Base-by-base conservation (phyloP, 2,888 invertebrate species). In the Mimachlamys varia region DNA sequence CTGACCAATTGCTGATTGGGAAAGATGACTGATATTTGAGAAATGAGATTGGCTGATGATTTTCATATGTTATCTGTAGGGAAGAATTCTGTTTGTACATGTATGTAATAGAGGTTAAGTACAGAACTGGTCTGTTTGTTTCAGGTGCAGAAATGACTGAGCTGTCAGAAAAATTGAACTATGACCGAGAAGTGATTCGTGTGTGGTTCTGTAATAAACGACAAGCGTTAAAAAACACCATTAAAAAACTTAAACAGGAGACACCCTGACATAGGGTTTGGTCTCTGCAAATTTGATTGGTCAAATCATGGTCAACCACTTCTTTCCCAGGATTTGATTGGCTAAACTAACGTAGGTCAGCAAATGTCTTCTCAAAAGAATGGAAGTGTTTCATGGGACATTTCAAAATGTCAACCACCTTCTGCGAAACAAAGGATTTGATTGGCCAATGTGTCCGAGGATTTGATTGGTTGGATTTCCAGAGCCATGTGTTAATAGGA, bases 181-280 rank as follows among this genome's bases (percentile, higher is more conserved):
- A 99, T 97, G 99, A 99, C 96, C 97, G 99, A 90, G 99, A 99
- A 97, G 99, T 99, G 90, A 99, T 99, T 96, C 97, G 99, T 97
- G 99, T 99, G 97, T 99, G 99, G 99, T 99, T 99, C 97, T 99
- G 99, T 97, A 99, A 99, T 97, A 99, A 99, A 97, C 98, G 99
- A 90, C 99, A 99, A 97, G 99, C 99, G 0, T 97, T 99, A 94
- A 99, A 99, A 97, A 99, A 99, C 97, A 99, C 99, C n/a, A 99
- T 99, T 58, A 97, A 97, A 92, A 96, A 96, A 93, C 93, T 96
- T 88, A 96, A 96, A 91, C 96, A 96, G 89, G 95, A 95, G 89
- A 93, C 93, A 13, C 95, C 94, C 44, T 95, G 76, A 76, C 76
- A 76, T 76, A 76, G 76, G 76, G 76, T 76, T 76, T 76, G 76